Conservation (phyloP, 1,140 invertebrate species). For the Globodera ellingtonae region DNA sequence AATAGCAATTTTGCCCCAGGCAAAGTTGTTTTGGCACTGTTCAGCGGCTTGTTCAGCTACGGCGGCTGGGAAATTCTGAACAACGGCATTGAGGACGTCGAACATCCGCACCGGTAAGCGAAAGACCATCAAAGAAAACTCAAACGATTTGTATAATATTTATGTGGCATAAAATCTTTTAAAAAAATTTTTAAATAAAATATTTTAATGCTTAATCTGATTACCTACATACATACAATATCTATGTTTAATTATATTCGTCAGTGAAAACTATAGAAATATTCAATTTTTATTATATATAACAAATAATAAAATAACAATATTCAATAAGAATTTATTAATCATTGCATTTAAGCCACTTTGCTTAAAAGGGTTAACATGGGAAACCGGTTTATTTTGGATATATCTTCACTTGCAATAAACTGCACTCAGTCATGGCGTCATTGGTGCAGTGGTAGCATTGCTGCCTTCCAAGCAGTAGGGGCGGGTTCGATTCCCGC, state of each 20-base stretch:
- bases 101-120: constrained; percentile 46
- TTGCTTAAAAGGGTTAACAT: too few species aligned
- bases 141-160: neutral
- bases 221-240: too few species aligned
- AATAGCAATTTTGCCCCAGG: constrained; percentile 23
- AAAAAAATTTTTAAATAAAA: neutral
- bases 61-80: constrained; percentile 57
- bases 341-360: too few species aligned
- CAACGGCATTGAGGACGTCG: constrained; percentile 51
- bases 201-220: too few species aligned
- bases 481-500: constrained; percentile 24
- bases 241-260: too few species aligned
- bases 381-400: too few species aligned
- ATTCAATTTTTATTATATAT: too few species aligned
- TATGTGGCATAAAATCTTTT: neutral
- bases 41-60: constrained; percentile 49
- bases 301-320: too few species aligned
- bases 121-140: neutral
- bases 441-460: constrained; percentile 24
- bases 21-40: constrained; percentile 32
- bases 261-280: too few species aligned
- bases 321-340: too few species aligned
- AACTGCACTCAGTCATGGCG: neutral
- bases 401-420: too few species aligned
- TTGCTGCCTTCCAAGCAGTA: constrained; percentile 27